Evolutionary conservation across 2,888 invertebrate genomes (phyloP), one percentile per base, ranked within the genome.

Genomic region (Hydrotaea cyrtoneurina): DNA sequence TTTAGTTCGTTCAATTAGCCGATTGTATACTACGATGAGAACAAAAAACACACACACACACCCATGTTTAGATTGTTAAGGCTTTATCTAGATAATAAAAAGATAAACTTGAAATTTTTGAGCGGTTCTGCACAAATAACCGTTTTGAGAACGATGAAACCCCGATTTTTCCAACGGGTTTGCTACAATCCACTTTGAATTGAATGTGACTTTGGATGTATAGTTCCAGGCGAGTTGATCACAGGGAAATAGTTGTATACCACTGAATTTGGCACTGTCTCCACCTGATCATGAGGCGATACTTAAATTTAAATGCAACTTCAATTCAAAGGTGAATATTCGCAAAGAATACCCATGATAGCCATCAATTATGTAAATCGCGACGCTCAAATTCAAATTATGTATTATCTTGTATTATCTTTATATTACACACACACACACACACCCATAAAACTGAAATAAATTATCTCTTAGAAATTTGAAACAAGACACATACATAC

Each of bases 61-160:
- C 76, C 64, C 78, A 46, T 77, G 73, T 82, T 85, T 79, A 82
- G 55, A 74, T 77, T 55, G 13, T 69, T 79, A 85, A 85, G 76
- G 82, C 79, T 82, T 85, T 80, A 75, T 39, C 73, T 31, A 43
- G 74, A 74, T 79, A 81, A 78, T 84, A 78, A 77, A 69, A 77
- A 53, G 66, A 74, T 57, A 80, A 79, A 75, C 19, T 55, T 55
- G 19, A 50, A 80, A 71, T 50, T 23, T n/a, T 78, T 74, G 55
- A 74, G 69, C 62, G 31, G 64, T 53, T 57, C 17, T 57, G 78
- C 73, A 39, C 39, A 39, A 39, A 13, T 11, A 39, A 2, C 39
- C 13, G 39, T 8, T 39, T 39, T 1, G 13, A 39, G 39, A 11
- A 39, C 39, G 39, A 31, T 2, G 2, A 7, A 31, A 31, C 31